Percentiles rank a stretch among this genome's conserved stretches.
Conservation (phyloP, 2,888 invertebrate species). For the Trachelus iudaicus region DNA sequence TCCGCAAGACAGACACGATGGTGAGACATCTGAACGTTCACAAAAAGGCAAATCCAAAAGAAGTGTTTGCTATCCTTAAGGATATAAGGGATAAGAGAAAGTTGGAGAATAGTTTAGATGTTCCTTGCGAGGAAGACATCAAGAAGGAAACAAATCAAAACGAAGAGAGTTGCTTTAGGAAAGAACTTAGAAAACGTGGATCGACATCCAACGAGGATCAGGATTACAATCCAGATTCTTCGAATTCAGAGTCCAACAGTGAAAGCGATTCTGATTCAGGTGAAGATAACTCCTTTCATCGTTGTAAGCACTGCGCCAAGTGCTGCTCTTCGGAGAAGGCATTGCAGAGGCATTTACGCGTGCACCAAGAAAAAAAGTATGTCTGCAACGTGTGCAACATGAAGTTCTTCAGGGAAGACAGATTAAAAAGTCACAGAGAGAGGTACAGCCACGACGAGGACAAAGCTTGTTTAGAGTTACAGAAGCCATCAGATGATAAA, state of each 20-base stretch:
- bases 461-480: constrained; percentile 27
- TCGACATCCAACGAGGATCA: constrained; percentile 9
- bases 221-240: constrained; percentile 9
- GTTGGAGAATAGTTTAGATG: constrained; percentile 27
- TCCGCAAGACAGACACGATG: constrained; percentile 52
- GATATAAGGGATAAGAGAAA: constrained; percentile 50
- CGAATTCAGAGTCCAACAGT: constrained; percentile 21
- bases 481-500: constrained; percentile 47
- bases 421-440: constrained; percentile 43
- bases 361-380: constrained; percentile 40
- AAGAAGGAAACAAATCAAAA: constrained; percentile 1
- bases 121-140: not conserved
- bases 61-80: constrained; percentile 51
- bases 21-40: constrained; percentile 54
- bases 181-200: constrained; percentile 9
- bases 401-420: constrained; percentile 46
- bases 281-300: constrained; percentile 20
- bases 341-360: constrained; percentile 35
- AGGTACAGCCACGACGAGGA: constrained; percentile 39
- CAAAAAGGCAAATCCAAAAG: constrained; percentile 50
- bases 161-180: constrained; percentile 8
- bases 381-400: constrained; percentile 47
- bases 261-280: constrained; percentile 19
- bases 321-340: constrained; percentile 32
- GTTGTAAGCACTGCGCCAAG: constrained; percentile 37